Evolutionary conservation across 1,140 invertebrate genomes (phyloP), one percentile per base, ranked within the genome.

Genomic region (Aporrectodea caliginosa): DNA sequence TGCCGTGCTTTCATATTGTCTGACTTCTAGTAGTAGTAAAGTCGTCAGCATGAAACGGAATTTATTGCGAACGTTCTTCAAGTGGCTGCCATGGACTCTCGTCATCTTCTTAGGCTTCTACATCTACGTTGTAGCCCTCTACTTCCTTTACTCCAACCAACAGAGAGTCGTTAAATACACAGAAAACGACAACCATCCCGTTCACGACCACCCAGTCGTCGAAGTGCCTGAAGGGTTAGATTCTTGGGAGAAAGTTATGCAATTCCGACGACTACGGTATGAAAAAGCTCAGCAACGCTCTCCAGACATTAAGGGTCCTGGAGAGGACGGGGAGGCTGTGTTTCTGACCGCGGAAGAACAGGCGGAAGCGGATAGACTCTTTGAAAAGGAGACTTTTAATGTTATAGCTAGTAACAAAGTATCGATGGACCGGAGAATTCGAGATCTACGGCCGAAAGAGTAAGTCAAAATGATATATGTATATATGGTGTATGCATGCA

Each of bases 331-430:
- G n/a, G 69, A 73, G 69, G 70, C 83, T 0, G 82, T 88, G 0
- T 29, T 79, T 30, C 78, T 88, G 16, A 72, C 34, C 32, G 93
- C 93, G 77, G 91, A 94, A 81, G 89, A 91, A 82, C 75, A 76
- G 32, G n/a, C 72, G 69, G 76, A 77, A 29, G 74, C 75, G n/a
- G 81, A 80, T 16, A 73, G 43, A 34, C 84, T 92, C 29, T 92
- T 93, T 83, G 90, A 92, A 80, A 92, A 92, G 71, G 93, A 95
- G 87, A 94, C 94, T 6, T 94, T 96, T 84, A 96, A 97, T 89
- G 92, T 93, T 70, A 89, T 94, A 43, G 89, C 94, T 6, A 95
- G 94, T 84, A 93, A 96, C 86, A 93, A 92, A 88, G 95, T 96
- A 82, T 91, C 94, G 0, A 88, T 94, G 27, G 93, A 93, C 85